Evolutionary conservation across 2,113 vertebrate species (phyloP).

Genomic region (Paralichthys olivaceus): DNA sequence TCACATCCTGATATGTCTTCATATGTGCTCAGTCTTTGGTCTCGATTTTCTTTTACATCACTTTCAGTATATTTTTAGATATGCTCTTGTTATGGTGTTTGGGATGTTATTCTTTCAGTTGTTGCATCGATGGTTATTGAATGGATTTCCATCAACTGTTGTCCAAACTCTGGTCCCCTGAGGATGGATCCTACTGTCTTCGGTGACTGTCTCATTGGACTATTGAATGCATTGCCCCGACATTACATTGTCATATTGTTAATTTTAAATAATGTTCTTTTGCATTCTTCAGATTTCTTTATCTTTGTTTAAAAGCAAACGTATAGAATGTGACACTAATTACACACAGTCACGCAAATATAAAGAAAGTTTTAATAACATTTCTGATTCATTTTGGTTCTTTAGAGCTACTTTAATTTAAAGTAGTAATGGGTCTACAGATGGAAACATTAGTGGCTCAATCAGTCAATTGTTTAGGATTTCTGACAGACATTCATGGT

Average conservation of each 20-base stretch:
- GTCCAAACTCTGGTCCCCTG: not conserved
- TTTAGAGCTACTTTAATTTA: no score
- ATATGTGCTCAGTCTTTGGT: not conserved
- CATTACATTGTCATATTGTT: no score
- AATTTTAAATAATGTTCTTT: no score
- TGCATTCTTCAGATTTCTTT: no score
- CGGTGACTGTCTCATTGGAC: not conserved
- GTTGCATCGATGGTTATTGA: not conserved
- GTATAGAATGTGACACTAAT: no score
- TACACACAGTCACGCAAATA: no score
- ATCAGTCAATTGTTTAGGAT: not conserved
- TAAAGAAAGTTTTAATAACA: no score
- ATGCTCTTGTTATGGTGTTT: not conserved
- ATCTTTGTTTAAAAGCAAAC: no score
- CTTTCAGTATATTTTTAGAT: not conserved
- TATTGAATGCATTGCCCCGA: no score
- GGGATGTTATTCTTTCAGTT: not conserved
- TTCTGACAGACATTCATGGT: no score
- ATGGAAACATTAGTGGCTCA: not conserved
- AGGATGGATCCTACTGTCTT: not conserved
- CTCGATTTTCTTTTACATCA: not conserved
- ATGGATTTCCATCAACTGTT: not conserved
- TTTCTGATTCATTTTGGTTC: no score
- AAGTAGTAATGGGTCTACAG: no score
- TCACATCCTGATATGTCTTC: not conserved